phyloP scores from a whole-genome alignment of 2,888 invertebrate genomes.

The Netelia melanura region DNA sequence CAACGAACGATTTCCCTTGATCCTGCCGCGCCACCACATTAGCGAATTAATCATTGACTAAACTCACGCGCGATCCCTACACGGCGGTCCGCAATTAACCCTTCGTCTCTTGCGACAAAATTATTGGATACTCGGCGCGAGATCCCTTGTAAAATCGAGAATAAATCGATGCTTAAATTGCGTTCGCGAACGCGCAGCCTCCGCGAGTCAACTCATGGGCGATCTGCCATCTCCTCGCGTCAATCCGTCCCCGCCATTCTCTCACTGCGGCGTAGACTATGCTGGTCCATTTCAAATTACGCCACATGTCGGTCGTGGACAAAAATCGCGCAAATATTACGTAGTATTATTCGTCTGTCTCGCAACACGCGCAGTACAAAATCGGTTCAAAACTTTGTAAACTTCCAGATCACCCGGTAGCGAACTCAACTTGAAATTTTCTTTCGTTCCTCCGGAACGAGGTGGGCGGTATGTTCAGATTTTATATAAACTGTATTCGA shows the following conservation, averaged over 20 bases:
- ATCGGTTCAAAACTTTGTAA: too few species aligned
- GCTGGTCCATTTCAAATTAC: conserved; percentile 58
- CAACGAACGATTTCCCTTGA: conserved; percentile 3
- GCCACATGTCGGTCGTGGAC: neutral
- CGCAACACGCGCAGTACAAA: conserved; percentile 59
- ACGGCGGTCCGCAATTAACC: conserved; percentile 52
- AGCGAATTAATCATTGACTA: too few species aligned
- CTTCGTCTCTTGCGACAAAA: conserved; percentile 17
- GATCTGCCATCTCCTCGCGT: conserved; percentile 36
- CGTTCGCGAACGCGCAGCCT: conserved; percentile 37
- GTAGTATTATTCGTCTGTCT: conserved; percentile 67
- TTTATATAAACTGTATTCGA: neutral
- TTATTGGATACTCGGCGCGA: conserved; percentile 62
- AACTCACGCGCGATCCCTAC: neutral
- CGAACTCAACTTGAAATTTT: too few species aligned
- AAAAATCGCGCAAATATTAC: conserved; percentile 13
- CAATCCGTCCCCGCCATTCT: conserved; percentile 20
- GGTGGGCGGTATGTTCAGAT: neutral
- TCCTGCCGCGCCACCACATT: too few species aligned
- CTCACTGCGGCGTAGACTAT: conserved; percentile 67
- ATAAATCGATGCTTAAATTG: conserved; percentile 65
- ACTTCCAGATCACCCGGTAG: neutral
- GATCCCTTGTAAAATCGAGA: conserved; percentile 15
- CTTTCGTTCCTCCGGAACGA: neutral
- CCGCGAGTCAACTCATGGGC: conserved; percentile 34